Percentiles rank a stretch among this genome's conserved stretches.
These are phyloP conservation scores for Sterrhoptilus dennistouni DNA, from an alignment of 2,113 vertebrate species.

Conservation along the genomic window DNA sequence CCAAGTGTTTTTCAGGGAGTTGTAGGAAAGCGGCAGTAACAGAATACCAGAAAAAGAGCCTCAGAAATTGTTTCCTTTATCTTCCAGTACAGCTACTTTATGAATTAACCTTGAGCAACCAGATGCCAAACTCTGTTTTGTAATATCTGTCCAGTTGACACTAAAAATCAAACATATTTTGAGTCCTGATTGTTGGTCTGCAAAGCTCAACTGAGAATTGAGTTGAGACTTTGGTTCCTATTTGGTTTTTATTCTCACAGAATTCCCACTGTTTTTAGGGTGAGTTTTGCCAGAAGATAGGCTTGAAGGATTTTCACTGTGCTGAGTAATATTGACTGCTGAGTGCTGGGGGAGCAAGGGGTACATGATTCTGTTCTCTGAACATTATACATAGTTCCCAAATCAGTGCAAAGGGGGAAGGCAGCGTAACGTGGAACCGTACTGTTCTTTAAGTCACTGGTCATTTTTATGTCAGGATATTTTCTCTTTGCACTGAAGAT, in stretches of 20 bases:
- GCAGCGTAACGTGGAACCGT: background rate
- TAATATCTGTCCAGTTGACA: background rate
- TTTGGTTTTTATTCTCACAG: background rate
- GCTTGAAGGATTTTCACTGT: background rate
- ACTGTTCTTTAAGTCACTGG: background rate
- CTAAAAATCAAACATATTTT: background rate
- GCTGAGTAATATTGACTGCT: background rate
- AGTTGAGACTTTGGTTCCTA: background rate
- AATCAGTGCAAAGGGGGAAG: background rate
- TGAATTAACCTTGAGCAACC: background rate
- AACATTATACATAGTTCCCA: background rate
- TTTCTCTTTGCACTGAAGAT: background rate
- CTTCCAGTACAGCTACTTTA: background rate
- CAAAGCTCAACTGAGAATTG: background rate
- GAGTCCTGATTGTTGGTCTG: background rate
- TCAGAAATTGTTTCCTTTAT: background rate
- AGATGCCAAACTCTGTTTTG: background rate
- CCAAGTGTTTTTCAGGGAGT: background rate
- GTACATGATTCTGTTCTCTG: background rate
- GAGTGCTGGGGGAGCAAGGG: background rate
- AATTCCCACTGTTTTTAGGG: background rate
- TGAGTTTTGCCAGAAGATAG: background rate
- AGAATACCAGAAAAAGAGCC: background rate
- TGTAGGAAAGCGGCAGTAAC: fast-evolving
- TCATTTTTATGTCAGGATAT: background rate